These are phyloP conservation scores for Tolypeutes matacus DNA, from an alignment of 2,797 vertebrate genomes.

Conservation along the genomic window DNA sequence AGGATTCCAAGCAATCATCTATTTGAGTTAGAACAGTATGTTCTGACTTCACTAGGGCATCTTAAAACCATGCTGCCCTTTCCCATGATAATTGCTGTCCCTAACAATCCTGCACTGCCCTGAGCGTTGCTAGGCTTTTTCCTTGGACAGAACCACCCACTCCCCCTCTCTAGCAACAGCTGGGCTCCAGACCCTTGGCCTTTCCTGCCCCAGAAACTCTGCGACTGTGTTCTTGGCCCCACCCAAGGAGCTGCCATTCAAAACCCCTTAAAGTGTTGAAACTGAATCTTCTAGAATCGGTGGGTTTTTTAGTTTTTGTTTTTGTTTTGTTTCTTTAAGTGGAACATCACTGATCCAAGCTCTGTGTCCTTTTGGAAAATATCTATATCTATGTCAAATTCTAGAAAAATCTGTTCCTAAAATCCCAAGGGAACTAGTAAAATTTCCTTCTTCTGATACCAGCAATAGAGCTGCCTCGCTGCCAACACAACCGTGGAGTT, in stretches of 20 bases:
- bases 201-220: not conserved
- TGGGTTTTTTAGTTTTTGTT: too few relatives aligned
- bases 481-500: not conserved
- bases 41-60: not conserved
- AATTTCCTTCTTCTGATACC: not conserved
- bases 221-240: not conserved
- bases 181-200: not conserved
- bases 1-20: conserved; percentile 5
- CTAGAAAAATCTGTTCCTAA: not conserved
- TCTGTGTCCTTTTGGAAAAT: conserved; percentile 2
- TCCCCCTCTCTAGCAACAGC: not conserved
- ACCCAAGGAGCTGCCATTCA: not conserved
- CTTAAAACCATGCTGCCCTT: not conserved
- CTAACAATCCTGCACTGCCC: too few relatives aligned
- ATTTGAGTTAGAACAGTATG: not conserved
- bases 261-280: not conserved
- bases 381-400: not conserved
- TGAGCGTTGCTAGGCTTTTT: not conserved
- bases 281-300: not conserved
- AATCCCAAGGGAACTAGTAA: not conserved
- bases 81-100: not conserved
- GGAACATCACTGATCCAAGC: not conserved
- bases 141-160: not conserved
- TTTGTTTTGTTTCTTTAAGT: not conserved
- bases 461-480: not conserved